A percentile compares a stretch with the other conserved stretches of the same genome.
Conservation (phyloP, 2,888 invertebrate genomes). For the Caenorhabditis angaria region DNA sequence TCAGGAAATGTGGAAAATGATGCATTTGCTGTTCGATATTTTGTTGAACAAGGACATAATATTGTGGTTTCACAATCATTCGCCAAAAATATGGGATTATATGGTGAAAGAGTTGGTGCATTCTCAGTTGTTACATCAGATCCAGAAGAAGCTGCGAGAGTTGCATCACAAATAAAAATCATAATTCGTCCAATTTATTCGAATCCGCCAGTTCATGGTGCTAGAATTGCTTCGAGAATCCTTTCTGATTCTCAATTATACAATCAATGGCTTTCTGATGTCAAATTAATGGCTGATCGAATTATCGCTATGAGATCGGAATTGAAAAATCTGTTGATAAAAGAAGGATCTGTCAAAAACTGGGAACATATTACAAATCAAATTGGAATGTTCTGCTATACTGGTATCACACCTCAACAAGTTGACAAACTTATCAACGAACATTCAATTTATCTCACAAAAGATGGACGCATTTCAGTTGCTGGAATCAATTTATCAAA, state of each 20-base stretch:
- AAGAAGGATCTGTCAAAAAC: conserved; percentile 80
- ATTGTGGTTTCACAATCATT: conserved; percentile 92
- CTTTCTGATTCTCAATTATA: conserved; percentile 82
- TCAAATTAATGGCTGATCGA: conserved; percentile 96
- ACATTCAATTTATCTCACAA: conserved; percentile 82
- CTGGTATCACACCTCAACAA: conserved; percentile 81
- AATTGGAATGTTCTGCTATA: conserved; percentile 99
- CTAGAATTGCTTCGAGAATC: conserved; percentile 86
- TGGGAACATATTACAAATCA: conserved; percentile 94
- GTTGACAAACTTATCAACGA: conserved; percentile 64
- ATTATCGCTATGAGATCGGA: conserved; percentile 87
- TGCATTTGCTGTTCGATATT: conserved; percentile 83
- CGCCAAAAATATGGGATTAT: conserved; percentile 98
- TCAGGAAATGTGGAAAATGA: conserved; percentile 91
- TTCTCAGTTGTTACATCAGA: conserved; percentile 83
- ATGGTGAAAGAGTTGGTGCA: conserved; percentile 95
- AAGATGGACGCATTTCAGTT: conserved; percentile 93
- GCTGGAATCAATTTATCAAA: conserved; percentile 90
- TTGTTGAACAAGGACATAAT: conserved; percentile 83
- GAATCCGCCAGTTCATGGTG: conserved; percentile 95
- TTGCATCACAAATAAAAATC: conserved; percentile 76
- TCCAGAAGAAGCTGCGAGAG: conserved; percentile 83
- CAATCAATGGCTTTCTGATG: conserved; percentile 88
- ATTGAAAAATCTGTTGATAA: conserved; percentile 83
- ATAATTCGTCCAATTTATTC: conserved; percentile 77